Evolutionary conservation across 2,888 invertebrate genomes (phyloP).

Genomic region (Cheilosia pagana): DNA sequence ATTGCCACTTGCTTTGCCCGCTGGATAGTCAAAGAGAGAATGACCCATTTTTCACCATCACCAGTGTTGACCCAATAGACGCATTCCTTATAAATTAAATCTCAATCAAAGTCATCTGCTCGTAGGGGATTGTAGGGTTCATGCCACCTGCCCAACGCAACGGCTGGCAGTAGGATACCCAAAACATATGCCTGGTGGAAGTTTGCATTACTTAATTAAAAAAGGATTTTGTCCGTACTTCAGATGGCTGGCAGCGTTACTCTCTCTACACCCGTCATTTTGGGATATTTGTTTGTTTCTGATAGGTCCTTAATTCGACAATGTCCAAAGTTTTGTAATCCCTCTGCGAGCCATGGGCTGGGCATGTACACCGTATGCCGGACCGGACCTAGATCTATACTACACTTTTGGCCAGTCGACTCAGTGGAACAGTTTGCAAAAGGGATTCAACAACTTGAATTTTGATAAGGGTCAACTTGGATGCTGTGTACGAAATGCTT

Average conservation of each 20-base stretch:
- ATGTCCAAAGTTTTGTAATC: constrained; percentile 74
- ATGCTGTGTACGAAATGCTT: constrained; percentile 68
- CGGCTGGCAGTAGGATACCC: constrained; percentile 42
- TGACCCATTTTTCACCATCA: constrained; percentile 5
- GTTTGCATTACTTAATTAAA: constrained; percentile 75
- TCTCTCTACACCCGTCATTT: constrained; percentile 70
- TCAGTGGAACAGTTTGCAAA: constrained; percentile 39
- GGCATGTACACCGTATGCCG: not conserved
- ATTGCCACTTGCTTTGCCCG: constrained; percentile 14
- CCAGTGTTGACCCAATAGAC: constrained; percentile 12
- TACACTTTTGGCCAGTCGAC: constrained; percentile 22
- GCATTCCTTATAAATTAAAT: constrained; percentile 61
- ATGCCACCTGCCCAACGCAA: not conserved
- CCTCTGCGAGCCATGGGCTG: constrained; percentile 25
- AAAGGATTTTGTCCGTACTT: constrained; percentile 72
- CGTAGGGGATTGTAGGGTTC: not conserved
- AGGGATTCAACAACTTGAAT: constrained; percentile 72
- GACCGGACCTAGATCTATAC: not conserved
- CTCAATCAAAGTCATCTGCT: constrained; percentile 63
- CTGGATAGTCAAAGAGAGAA: constrained; percentile 24
- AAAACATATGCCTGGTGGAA: constrained; percentile 61
- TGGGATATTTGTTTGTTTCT: constrained; percentile 72
- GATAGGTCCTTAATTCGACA: constrained; percentile 75
- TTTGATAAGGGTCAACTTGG: constrained; percentile 74
- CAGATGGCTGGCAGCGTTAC: constrained; percentile 45